A percentile compares a stretch with the other conserved stretches of the same genome.
These are phyloP conservation scores for Spizella passerina DNA, from an alignment of 2,797 vertebrate species.

Conservation along the genomic window DNA sequence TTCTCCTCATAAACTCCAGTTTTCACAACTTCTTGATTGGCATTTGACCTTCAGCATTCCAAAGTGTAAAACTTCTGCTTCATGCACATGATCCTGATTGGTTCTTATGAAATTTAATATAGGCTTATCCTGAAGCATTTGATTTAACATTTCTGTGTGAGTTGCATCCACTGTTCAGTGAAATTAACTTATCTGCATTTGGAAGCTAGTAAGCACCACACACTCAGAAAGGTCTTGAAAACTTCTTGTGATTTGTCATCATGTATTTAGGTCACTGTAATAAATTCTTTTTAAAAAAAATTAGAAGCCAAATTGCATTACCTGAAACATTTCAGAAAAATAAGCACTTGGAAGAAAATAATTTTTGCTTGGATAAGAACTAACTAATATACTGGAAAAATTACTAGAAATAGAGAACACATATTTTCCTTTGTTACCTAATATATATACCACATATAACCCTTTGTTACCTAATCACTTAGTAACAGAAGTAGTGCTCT, in stretches of 20 bases:
- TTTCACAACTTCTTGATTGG: not conserved
- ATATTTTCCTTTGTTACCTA: not conserved
- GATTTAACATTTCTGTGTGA: not conserved
- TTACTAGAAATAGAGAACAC: not conserved
- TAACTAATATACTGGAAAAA: not conserved
- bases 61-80: not conserved
- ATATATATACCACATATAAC: too few relatives aligned
- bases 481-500: not conserved
- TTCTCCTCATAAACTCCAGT: not conserved
- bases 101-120: not conserved
- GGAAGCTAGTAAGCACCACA: not conserved
- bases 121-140: not conserved
- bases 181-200: not conserved
- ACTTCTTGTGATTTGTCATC: not conserved
- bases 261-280: not conserved
- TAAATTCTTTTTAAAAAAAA: slow-evolving; percentile 28
- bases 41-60: not conserved
- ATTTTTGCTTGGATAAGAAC: not conserved
- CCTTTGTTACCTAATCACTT: not conserved
- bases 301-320: not conserved
- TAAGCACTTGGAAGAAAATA: not conserved
- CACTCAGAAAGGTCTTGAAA: not conserved
- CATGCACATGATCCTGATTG: not conserved
- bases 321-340: slow-evolving; percentile 6
- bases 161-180: not conserved